Conservation (phyloP, 2,113 vertebrate genomes). For the Struthidea cinerea region DNA sequence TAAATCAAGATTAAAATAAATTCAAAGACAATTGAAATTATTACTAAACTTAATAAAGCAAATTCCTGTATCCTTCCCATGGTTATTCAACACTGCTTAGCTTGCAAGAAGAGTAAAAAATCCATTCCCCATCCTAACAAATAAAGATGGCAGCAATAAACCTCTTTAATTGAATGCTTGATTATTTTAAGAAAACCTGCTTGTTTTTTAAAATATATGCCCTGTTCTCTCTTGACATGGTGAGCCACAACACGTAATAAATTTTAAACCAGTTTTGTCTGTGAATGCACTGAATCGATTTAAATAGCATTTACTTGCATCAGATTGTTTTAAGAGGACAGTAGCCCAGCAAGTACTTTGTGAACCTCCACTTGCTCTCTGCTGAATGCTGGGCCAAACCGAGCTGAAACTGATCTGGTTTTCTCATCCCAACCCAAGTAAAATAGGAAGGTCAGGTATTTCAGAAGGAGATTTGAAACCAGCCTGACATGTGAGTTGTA, state of each 20-base stretch:
- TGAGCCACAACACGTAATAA: conserved; percentile 21
- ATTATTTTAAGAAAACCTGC: conserved; percentile 44
- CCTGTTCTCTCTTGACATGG: conserved; percentile 11
- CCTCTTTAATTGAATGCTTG: background rate
- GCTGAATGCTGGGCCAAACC: background rate
- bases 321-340: background rate
- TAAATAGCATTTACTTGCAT: background rate
- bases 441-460: background rate
- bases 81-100: background rate
- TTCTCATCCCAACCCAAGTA: background rate
- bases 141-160: background rate
- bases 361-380: background rate
- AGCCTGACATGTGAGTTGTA: background rate
- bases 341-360: background rate
- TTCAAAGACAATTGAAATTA: background rate
- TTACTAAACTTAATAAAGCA: background rate
- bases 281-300: conserved; percentile 8
- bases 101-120: background rate
- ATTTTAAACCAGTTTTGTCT: conserved; percentile 55
- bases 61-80: background rate
- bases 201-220: conserved; percentile 42
- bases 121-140: background rate
- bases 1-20: conserved; percentile 22
- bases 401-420: background rate
- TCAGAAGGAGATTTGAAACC: background rate